Conservation (phyloP, 2,797 vertebrate species). For the Sardinella longiceps region DNA sequence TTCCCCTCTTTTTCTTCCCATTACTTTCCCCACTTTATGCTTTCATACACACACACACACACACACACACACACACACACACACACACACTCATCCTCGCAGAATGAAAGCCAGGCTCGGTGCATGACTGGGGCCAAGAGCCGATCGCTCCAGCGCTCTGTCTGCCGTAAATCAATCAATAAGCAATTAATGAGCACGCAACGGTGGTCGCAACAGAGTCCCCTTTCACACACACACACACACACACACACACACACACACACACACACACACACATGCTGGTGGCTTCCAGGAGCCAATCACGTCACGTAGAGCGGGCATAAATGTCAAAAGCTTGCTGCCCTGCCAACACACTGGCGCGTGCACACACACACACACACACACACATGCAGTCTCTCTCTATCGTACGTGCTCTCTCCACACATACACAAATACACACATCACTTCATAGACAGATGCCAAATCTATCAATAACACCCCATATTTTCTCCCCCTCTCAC, state of each 20-base stretch:
- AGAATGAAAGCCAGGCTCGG: constrained; percentile 12
- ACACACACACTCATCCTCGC: neutral
- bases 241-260: neutral
- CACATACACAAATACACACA: neutral
- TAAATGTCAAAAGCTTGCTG: constrained; percentile 1
- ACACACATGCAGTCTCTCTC: constrained; percentile 14
- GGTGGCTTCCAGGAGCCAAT: constrained; percentile 5
- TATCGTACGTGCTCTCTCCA: neutral
- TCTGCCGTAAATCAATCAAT: constrained; percentile 53
- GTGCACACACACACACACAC: constrained; percentile 28
- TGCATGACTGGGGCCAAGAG: constrained; percentile 41
- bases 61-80: neutral
- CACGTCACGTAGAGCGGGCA: neutral
- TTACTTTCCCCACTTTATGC: constrained; percentile 3
- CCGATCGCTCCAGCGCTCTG: constrained; percentile 42
- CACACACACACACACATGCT: neutral
- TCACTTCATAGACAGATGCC: neutral
- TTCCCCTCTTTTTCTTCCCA: neutral
- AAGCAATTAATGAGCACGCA: constrained; percentile 53
- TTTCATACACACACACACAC: neutral
- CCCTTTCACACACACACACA: neutral
- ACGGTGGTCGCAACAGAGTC: constrained; percentile 21
- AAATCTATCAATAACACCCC: constrained; percentile 22
- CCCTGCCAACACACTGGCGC: constrained; percentile 45
- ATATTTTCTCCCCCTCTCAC: constrained; percentile 9